Evolutionary conservation across 2,888 invertebrate species (phyloP).

Genomic region (Hyppa rectilinea): DNA sequence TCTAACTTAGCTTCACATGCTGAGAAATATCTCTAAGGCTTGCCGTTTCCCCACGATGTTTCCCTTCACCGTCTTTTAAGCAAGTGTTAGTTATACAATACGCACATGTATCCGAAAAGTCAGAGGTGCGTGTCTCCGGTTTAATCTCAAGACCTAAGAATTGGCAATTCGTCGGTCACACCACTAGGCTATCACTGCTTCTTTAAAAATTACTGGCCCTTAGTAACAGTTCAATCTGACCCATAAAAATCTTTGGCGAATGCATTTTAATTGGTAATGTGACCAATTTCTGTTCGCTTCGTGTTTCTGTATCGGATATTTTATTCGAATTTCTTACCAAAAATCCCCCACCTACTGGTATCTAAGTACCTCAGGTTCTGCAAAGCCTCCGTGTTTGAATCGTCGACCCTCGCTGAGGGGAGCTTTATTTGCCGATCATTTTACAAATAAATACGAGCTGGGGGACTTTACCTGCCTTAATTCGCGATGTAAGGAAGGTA

Average conservation of each 20-base stretch:
- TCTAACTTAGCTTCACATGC: too few relatives aligned
- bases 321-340: neutral
- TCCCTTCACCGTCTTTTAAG: too few relatives aligned
- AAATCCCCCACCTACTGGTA: neutral
- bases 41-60: too few relatives aligned
- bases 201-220: too few relatives aligned
- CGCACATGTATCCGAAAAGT: too few relatives aligned
- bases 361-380: slow-evolving; percentile 32
- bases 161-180: too few relatives aligned
- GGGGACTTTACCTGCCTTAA: slow-evolving; percentile 73
- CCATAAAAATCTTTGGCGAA: neutral
- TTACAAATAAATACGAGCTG: slow-evolving; percentile 83
- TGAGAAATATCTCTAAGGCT: too few relatives aligned
- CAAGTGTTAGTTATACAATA: too few relatives aligned
- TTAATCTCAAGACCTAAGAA: too few relatives aligned
- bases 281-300: neutral
- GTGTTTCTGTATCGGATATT: neutral
- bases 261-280: neutral
- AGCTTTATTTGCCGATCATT: slow-evolving; percentile 85
- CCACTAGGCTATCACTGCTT: too few relatives aligned
- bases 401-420: slow-evolving; percentile 67
- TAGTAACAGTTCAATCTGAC: neutral
- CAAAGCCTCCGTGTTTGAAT: slow-evolving; percentile 69
- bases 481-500: slow-evolving; percentile 64
- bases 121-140: too few relatives aligned